These are phyloP conservation scores for Acanthisitta chloris DNA, from an alignment of 2,113 vertebrate species.

Conservation along the genomic window DNA sequence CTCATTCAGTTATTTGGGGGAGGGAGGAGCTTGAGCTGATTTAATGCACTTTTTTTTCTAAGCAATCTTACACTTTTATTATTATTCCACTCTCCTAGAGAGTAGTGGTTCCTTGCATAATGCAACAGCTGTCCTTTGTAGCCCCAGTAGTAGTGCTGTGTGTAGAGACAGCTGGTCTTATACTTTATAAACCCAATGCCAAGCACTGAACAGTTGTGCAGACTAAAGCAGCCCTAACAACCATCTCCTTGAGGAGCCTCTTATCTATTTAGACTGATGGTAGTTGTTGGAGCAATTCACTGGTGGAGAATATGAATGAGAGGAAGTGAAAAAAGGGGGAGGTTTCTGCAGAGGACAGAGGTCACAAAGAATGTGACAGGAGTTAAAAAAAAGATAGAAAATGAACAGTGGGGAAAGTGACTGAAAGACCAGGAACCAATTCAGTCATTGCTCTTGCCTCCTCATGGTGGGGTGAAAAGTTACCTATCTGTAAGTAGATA, in stretches of 20 bases:
- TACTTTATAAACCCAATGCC: not conserved
- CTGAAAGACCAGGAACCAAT: not conserved
- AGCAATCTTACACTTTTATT: not conserved
- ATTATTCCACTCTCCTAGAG: not conserved
- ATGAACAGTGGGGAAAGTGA: not conserved
- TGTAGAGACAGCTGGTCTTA: not conserved
- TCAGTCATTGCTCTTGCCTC: not conserved
- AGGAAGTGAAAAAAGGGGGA: not conserved
- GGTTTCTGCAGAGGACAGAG: not conserved
- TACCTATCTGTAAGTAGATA: not conserved
- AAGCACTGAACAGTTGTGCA: not conserved
- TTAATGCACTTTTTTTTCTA: not conserved
- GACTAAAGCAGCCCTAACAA: not conserved
- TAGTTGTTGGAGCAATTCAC: not conserved
- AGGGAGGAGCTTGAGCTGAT: not conserved
- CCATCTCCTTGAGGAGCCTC: not conserved
- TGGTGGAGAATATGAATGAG: not conserved
- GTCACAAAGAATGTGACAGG: not conserved
- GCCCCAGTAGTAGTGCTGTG: not conserved
- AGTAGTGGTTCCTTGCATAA: not conserved
- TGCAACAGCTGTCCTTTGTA: not conserved
- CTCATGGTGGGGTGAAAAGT: not conserved
- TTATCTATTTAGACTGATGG: not conserved
- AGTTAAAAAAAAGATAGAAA: not conserved
- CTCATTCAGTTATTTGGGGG: not conserved